Percentiles rank a stretch among this genome's conserved stretches.
Evolutionary conservation across 2,113 vertebrate genomes (phyloP).

Genomic region (Orycteropus afer): DNA sequence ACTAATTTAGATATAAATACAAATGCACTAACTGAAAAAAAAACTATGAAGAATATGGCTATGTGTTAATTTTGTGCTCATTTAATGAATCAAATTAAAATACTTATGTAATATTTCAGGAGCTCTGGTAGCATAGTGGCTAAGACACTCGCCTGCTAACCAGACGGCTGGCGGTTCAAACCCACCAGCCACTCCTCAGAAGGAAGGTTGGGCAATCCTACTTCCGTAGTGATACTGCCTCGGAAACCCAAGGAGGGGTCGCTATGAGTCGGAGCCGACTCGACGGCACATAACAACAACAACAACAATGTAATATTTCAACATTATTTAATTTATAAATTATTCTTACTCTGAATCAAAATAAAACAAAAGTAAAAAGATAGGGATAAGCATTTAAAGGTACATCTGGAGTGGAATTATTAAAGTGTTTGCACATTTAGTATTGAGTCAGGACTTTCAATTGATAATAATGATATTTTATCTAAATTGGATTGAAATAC

Average conservation of each 20-base stretch:
- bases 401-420: neutral
- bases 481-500: neutral
- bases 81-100: constrained; percentile 25
- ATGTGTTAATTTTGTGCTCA: neutral
- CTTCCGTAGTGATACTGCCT: too few species aligned
- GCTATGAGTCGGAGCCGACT: too few species aligned
- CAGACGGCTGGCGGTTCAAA: too few species aligned
- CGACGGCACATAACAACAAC: too few species aligned
- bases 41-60: neutral
- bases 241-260: too few species aligned
- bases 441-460: neutral
- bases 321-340: neutral
- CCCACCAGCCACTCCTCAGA: too few species aligned
- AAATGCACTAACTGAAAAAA: neutral
- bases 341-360: neutral
- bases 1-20: constrained; percentile 19
- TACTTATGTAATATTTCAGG: constrained; percentile 4
- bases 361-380: constrained; percentile 40
- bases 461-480: constrained; percentile 52
- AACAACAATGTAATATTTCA: neutral
- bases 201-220: too few species aligned
- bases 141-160: too few species aligned
- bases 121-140: too few species aligned
- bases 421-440: constrained; percentile 37
- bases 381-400: neutral